Evolutionary conservation across 2,797 vertebrate species (phyloP).

Genomic region (Poecile montanus): DNA sequence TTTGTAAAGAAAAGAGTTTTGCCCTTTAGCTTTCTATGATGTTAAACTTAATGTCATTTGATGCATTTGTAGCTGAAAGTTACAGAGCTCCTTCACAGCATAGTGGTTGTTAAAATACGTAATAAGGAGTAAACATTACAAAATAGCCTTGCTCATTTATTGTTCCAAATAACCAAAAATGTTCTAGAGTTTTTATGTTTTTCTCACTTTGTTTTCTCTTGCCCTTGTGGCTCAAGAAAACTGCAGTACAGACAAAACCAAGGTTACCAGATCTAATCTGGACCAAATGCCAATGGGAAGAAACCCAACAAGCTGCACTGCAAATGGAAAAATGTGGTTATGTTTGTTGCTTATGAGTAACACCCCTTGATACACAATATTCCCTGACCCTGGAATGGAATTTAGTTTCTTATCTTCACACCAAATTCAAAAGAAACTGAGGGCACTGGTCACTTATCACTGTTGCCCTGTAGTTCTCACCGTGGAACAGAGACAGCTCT

Average conservation of each 20-base stretch:
- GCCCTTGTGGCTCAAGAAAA: neutral
- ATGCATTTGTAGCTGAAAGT: neutral
- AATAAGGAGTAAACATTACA: neutral
- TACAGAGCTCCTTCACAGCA: neutral
- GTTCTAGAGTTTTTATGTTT: neutral
- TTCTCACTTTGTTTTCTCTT: neutral
- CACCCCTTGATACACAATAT: neutral
- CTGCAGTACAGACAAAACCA: neutral
- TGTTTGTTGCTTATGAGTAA: neutral
- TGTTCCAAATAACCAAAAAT: neutral
- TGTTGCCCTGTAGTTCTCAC: neutral
- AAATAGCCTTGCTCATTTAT: neutral
- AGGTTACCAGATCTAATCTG: neutral
- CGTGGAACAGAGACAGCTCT: neutral
- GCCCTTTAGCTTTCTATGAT: neutral
- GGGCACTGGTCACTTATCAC: neutral
- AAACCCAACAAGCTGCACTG: neutral
- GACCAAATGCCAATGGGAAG: neutral
- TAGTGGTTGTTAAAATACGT: slow-evolving; percentile 1
- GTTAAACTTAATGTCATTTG: neutral
- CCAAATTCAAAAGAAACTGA: neutral
- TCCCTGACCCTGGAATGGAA: neutral
- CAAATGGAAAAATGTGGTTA: neutral
- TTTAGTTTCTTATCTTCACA: neutral
- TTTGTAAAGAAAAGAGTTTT: neutral